Conservation (phyloP, 2,113 vertebrate species). For the Nothoprocta perdicaria region DNA sequence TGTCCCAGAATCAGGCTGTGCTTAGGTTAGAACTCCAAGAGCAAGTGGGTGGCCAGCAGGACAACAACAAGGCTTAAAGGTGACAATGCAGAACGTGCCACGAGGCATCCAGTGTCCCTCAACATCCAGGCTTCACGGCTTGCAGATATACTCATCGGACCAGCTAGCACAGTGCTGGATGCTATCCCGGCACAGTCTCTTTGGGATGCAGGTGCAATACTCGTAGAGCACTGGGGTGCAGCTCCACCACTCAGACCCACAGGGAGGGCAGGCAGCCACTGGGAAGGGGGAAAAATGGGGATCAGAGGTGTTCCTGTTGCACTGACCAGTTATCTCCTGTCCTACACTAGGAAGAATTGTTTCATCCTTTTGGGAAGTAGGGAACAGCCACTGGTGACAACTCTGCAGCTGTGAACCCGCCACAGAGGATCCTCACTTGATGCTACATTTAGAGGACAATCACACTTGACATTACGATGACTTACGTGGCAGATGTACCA, state of each 20-base stretch:
- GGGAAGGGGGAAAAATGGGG: neutral
- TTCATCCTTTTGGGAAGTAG: neutral
- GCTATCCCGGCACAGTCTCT: slow-evolving; percentile 70
- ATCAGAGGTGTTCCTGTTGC: neutral
- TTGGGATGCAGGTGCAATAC: slow-evolving; percentile 81
- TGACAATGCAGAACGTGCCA: neutral
- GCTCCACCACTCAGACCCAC: slow-evolving; percentile 75
- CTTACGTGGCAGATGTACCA: neutral
- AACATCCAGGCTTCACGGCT: neutral
- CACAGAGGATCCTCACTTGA: neutral
- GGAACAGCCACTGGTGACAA: neutral
- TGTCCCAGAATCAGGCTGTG: neutral
- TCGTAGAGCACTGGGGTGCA: slow-evolving; percentile 71
- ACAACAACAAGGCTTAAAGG: neutral
- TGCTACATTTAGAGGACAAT: neutral
- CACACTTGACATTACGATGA: accelerated
- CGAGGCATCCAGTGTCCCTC: neutral
- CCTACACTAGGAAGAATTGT: accelerated
- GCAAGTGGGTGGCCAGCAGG: accelerated
- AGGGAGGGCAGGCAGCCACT: slow-evolving; percentile 73
- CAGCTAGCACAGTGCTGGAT: slow-evolving; percentile 80
- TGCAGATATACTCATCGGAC: slow-evolving; percentile 80
- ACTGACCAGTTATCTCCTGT: neutral
- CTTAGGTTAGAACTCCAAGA: neutral
- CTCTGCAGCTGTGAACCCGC: neutral